phyloP scores from a whole-genome alignment of 2,797 vertebrate genomes.

The Sebastes wilsoni region DNA sequence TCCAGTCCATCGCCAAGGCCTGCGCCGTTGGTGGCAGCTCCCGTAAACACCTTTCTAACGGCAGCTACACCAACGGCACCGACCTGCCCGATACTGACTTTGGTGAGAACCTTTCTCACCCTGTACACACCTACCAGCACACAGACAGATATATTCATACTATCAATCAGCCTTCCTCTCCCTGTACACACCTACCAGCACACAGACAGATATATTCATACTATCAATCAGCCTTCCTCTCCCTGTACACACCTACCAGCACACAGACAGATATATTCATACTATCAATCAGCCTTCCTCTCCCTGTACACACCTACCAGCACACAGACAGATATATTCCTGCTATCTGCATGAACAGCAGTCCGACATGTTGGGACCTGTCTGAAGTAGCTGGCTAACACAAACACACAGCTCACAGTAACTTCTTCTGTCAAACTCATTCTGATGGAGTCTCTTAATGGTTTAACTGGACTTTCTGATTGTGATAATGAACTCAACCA shows the following conservation, averaged over 20 bases:
- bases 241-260: neutral
- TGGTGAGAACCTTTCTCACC: slow-evolving; percentile 80
- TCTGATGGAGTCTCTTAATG: neutral
- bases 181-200: neutral
- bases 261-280: no score
- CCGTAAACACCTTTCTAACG: slow-evolving; percentile 81
- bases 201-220: neutral
- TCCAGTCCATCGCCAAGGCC: slow-evolving; percentile 95
- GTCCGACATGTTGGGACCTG: slow-evolving; percentile 38
- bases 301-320: no score
- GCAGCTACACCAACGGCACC: slow-evolving; percentile 85
- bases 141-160: no score
- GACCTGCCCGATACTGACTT: slow-evolving; percentile 93
- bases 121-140: no score
- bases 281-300: no score
- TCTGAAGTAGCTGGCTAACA: slow-evolving; percentile 24
- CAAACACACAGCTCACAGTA: neutral
- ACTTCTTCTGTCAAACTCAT: neutral
- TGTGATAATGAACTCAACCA: neutral
- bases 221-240: no score
- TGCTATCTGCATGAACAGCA: slow-evolving; percentile 3
- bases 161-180: no score
- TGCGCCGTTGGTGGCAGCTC: slow-evolving; percentile 90
- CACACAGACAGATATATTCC: neutral
- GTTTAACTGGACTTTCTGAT: neutral